Evolutionary conservation across 2,797 vertebrate species (phyloP).

Genomic region (Picus viridis): DNA sequence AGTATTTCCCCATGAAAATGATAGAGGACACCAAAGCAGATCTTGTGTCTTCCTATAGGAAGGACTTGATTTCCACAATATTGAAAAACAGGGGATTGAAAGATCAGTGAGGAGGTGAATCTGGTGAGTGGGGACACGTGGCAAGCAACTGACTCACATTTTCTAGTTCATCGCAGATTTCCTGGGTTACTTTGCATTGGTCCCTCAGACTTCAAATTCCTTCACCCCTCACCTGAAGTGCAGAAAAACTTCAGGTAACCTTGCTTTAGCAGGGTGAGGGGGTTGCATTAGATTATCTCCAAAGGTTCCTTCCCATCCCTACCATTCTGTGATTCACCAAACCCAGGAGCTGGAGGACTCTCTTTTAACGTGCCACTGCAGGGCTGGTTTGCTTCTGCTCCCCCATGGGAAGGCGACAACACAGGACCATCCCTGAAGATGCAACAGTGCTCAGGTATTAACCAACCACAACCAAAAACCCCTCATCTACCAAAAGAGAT

Average conservation of each 20-base stretch:
- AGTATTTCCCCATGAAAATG: background rate
- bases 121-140: background rate
- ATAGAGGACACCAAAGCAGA: background rate
- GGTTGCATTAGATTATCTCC: no score
- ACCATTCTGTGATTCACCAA: background rate
- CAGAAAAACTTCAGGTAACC: background rate
- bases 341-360: background rate
- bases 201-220: background rate
- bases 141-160: background rate
- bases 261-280: no score
- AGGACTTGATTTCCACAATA: background rate
- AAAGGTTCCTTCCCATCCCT: no score
- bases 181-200: background rate
- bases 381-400: background rate
- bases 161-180: background rate
- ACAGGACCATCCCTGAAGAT: background rate
- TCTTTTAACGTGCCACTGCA: background rate
- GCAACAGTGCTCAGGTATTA: background rate
- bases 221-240: background rate
- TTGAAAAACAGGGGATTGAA: background rate
- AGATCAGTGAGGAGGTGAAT: fast-evolving
- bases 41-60: background rate
- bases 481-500: background rate
- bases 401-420: fast-evolving
- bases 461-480: background rate